Base-by-base conservation (phyloP, 2,113 vertebrate genomes). In the Prochilodus magdalenae region DNA sequence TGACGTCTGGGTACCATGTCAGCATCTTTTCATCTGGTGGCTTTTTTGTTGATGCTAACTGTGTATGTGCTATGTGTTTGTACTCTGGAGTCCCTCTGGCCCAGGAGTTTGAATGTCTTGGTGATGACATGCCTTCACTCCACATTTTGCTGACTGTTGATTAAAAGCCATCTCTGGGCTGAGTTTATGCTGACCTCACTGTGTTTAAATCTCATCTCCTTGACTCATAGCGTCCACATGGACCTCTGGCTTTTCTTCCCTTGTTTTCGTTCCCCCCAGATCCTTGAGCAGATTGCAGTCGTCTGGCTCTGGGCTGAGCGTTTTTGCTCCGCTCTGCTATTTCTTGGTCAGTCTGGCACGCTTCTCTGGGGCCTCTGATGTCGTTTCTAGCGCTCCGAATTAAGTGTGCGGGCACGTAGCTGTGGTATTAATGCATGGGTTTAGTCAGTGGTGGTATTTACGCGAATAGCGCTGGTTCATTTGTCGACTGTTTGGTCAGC, bases 401-500 rank as follows among this genome's bases (percentile, higher is more conserved):
- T 63, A 53, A 74, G 62, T 53, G 63, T 26, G 47, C 57, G 66
- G 59, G 73, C 29, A 29, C 84, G 84, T 65, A 86, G 82, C 90
- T 73, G 75, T 89, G 89, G 88, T 81, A 80, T 76, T 88, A 85
- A 89, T 87, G 47, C 72, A 10, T 33, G 82, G 85, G 26, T 86
- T 82, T 79, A 83, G 83, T 73, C 44, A 51, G 86, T 73, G 83
- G 79, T 6, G 75, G 82, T 83, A 86, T 89, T 90, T 90, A 87
- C 82, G 82, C 75, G 86, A 88, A 85, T 77, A 57, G 70, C 72
- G 79, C 79, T 75, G 80, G 59, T 53, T 82, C 73, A 74, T 85
- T 40, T 55, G 62, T 57, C 87, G 77, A 40, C 63, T 92, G 87
- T 92, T 92, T 93, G 86, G 88, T 89, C 88, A 92, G 90, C 88